Evolutionary conservation across 1,140 invertebrate genomes (phyloP), one percentile per base, ranked within the genome.

Genomic region (Tetramorium parvispinum): DNA sequence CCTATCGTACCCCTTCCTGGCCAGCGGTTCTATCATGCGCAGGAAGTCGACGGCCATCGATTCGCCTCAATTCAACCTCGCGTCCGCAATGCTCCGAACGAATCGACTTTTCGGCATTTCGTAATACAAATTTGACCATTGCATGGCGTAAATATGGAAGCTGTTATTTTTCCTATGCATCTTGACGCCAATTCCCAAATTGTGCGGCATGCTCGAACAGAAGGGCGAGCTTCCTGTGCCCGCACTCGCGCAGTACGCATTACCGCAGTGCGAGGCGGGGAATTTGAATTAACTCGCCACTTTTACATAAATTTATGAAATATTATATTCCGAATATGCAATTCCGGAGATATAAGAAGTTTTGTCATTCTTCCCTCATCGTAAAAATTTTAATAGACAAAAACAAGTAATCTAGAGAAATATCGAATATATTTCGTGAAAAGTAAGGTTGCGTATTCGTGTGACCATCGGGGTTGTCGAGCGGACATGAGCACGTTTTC

Each of bases 31-130:
- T 18, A 49, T 75, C 76, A 86, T 78, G 89, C 85, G 70, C 92
- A 92, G 91, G 91, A 94, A 93, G 81, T 87, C 81, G 79, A 77
- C 75, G 75, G 63, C 49, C 86, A 91, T 91, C 77, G 92, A 93
- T 78, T 73, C 79, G 79, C 66, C 78, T 46, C 46, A 3, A 8
- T 24, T 59, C 11, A 59, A 24, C 13, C 11, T 32, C 59, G 27
- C 88, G 70, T 57, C 88, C 71, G 68, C 76, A 86, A 70, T 88
- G 61, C 16, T 13, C 0, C 11, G 4, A 13, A 57, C n/a, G n/a
- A 3, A n/a, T 46, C 13, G 3, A 43, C n/a, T 8, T 32, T 11
- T 43, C 7, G 18, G 27, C 43, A 27, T 21, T 40, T 63, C 16
- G 1, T 32, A 6, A 53, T 77, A 27, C 32, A n/a, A 43, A 59